Evolutionary conservation across 2,797 vertebrate species (phyloP).

Genomic region (Steatocranus sp.): DNA sequence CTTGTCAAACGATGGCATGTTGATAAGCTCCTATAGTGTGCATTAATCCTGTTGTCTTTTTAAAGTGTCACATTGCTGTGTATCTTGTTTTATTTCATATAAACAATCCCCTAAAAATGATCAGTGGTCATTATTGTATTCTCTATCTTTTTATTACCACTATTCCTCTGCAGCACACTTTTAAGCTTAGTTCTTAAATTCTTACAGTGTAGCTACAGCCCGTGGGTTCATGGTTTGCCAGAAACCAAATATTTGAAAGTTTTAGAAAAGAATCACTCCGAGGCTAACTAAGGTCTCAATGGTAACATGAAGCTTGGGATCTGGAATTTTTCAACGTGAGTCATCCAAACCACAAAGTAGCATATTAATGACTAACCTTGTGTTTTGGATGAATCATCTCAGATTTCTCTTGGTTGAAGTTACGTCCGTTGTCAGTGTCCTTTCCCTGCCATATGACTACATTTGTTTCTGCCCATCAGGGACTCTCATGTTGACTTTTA

Average conservation of each 20-base stretch:
- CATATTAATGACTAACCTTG: not conserved
- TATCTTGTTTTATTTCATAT: not conserved
- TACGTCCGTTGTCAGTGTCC: not conserved
- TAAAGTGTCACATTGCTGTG: not conserved
- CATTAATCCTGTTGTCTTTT: not conserved
- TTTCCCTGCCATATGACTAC: not conserved
- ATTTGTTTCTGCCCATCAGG: not conserved
- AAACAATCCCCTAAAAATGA: not conserved
- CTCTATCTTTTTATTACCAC: not conserved
- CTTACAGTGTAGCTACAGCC: not conserved
- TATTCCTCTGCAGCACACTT: not conserved
- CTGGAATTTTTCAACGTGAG: not conserved
- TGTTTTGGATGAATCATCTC: not conserved
- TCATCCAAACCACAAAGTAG: not conserved
- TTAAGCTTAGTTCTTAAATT: not conserved
- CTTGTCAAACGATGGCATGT: not conserved
- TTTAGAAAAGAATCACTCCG: not conserved
- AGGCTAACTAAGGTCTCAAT: not conserved
- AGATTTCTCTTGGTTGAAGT: not conserved
- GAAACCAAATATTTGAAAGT: not conserved
- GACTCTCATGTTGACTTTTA: not conserved
- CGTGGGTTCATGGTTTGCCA: not conserved
- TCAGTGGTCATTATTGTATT: not conserved
- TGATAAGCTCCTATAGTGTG: not conserved
- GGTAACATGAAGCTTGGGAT: not conserved